Conservation (phyloP, 2,888 invertebrate genomes). For the Megamerina dolium region DNA sequence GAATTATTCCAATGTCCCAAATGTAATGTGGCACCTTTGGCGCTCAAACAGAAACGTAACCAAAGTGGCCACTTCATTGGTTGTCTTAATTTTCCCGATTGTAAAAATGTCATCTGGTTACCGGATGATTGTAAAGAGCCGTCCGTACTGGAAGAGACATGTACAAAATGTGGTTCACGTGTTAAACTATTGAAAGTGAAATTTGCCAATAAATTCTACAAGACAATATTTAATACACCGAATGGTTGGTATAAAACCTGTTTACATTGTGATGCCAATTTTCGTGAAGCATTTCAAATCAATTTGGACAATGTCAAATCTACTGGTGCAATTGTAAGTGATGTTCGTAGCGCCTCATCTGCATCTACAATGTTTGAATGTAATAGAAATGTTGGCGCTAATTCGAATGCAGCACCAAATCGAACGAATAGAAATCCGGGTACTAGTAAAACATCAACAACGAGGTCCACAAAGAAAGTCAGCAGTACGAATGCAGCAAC, state of each 20-base stretch:
- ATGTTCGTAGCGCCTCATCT: constrained; percentile 12
- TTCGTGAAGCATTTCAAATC: constrained; percentile 42
- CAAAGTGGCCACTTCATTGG: constrained; percentile 64
- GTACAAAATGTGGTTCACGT: constrained; percentile 48
- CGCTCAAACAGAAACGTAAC: constrained; percentile 62
- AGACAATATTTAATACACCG: constrained; percentile 37
- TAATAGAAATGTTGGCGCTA: background rate
- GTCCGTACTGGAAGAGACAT: constrained; percentile 60
- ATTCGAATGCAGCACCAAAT: constrained; percentile 3
- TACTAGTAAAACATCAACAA: too few relatives aligned
- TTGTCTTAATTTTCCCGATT: constrained; percentile 74
- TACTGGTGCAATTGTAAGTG: constrained; percentile 38
- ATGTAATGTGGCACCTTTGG: constrained; percentile 64
- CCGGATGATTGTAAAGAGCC: constrained; percentile 63
- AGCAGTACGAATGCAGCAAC: constrained; percentile 8
- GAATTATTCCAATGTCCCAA: constrained; percentile 67
- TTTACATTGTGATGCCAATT: constrained; percentile 41
- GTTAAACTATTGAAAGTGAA: constrained; percentile 37
- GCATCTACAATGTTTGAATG: constrained; percentile 9
- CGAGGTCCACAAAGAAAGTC: too few relatives aligned
- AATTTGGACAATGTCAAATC: constrained; percentile 41
- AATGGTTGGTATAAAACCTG: constrained; percentile 43
- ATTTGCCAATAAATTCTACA: constrained; percentile 32
- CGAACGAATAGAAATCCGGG: too few relatives aligned
- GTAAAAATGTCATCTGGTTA: constrained; percentile 78